Conservation (phyloP, 1,140 invertebrate species). For the Drosophila gunungcola region DNA sequence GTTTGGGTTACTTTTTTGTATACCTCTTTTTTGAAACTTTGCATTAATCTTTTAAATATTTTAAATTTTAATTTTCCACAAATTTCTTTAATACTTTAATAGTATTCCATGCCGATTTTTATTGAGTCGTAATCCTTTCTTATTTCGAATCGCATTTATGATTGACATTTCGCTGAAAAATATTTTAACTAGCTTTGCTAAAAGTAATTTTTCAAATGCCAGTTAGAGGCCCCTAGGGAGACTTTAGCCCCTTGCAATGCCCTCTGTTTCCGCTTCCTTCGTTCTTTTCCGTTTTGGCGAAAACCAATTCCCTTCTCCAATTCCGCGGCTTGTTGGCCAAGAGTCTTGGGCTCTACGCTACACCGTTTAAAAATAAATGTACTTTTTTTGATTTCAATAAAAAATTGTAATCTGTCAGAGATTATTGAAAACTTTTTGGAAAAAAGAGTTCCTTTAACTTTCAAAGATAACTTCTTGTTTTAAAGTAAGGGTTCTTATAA, state of each 20-base stretch:
- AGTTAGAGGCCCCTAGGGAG: constrained; percentile 21
- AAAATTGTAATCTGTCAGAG: too few relatives aligned
- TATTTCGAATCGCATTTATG: not conserved
- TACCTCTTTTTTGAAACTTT: too few relatives aligned
- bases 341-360: not conserved
- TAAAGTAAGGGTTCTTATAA: too few relatives aligned
- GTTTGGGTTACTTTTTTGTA: too few relatives aligned
- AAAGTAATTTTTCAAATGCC: constrained; percentile 30
- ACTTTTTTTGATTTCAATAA: too few relatives aligned
- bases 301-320: constrained; percentile 26
- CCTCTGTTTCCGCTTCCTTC: constrained; percentile 1
- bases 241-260: constrained; percentile 5
- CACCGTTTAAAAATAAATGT: not conserved
- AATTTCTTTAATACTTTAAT: not conserved
- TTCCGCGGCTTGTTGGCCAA: not conserved
- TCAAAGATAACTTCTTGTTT: too few relatives aligned
- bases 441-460: too few relatives aligned
- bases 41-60: too few relatives aligned
- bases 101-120: not conserved
- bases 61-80: too few relatives aligned
- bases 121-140: too few relatives aligned
- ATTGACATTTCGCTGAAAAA: constrained; percentile 14
- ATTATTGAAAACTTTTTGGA: too few relatives aligned
- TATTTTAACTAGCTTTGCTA: constrained; percentile 20
- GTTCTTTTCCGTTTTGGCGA: constrained; percentile 9